Evolutionary conservation across 2,797 vertebrate species (phyloP).

Genomic region (Vultur gryphus): DNA sequence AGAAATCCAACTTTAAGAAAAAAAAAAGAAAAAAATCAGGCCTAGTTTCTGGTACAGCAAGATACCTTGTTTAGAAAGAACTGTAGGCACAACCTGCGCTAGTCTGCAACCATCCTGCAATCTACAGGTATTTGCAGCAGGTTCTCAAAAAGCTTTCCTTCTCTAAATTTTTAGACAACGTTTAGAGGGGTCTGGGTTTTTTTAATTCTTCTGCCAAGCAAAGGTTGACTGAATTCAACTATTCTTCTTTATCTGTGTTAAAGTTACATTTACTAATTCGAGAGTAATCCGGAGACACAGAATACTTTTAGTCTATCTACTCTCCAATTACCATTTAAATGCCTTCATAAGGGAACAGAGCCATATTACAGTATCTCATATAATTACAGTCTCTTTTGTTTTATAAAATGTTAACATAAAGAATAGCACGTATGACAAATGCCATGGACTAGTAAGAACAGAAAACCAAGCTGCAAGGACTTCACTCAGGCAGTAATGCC

Average conservation of each 20-base stretch:
- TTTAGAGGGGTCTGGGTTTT: not conserved
- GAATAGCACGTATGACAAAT: not conserved
- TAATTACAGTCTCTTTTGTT: not conserved
- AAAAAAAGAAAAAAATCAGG: not conserved
- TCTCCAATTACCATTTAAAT: not conserved
- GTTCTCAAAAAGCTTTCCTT: not conserved
- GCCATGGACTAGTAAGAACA: not conserved
- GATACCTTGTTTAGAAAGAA: not conserved
- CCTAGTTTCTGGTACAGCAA: not conserved
- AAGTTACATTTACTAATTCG: not conserved
- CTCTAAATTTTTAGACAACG: not conserved
- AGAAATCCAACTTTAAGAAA: not conserved
- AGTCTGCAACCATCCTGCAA: not conserved
- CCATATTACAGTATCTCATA: not conserved
- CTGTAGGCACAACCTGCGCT: not conserved
- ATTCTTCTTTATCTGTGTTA: not conserved
- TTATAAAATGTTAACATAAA: not conserved
- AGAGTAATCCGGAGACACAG: not conserved
- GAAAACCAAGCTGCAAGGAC: not conserved
- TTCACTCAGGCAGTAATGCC: not conserved
- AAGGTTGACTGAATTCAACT: not conserved
- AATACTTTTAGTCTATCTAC: not conserved
- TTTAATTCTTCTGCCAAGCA: not conserved
- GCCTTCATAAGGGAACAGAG: not conserved
- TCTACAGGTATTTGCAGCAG: not conserved